phyloP scores from a whole-genome alignment of 2,113 vertebrate genomes.

The Hippocampus mohnikei region DNA sequence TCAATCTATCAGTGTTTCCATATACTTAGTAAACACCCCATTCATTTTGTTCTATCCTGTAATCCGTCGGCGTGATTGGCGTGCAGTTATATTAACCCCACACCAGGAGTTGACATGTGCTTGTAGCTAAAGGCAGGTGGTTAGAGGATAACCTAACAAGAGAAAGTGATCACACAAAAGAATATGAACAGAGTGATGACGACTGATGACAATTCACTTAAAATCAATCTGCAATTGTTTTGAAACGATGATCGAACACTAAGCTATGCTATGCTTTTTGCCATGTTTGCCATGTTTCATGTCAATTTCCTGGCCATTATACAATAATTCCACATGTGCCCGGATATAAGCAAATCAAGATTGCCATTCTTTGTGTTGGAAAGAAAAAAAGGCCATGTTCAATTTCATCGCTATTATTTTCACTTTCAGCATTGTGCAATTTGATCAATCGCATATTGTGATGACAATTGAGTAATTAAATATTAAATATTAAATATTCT shows the following conservation, averaged over 20 bases:
- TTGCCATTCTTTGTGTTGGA: background rate
- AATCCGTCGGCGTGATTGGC: background rate
- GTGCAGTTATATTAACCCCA: background rate
- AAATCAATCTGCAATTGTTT: background rate
- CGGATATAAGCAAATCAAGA: background rate
- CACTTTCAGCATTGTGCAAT: background rate
- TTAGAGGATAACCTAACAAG: background rate
- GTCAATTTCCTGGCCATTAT: background rate
- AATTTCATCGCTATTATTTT: background rate
- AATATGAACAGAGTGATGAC: background rate
- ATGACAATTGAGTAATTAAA: background rate
- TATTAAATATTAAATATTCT: too few species aligned
- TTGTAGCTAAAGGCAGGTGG: background rate
- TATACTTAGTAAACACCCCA: constrained; percentile 6
- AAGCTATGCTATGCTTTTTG: background rate
- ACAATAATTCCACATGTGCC: background rate
- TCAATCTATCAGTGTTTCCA: background rate
- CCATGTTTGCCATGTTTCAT: background rate
- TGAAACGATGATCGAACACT: background rate
- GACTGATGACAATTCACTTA: background rate
- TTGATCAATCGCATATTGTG: background rate
- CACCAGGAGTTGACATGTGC: background rate
- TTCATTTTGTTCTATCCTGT: constrained; percentile 1
- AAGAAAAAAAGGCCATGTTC: background rate
- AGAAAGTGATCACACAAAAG: background rate